Evolutionary conservation across 2,113 vertebrate genomes (phyloP), one percentile per base, ranked within the genome.

Genomic region (Struthidea cinerea): DNA sequence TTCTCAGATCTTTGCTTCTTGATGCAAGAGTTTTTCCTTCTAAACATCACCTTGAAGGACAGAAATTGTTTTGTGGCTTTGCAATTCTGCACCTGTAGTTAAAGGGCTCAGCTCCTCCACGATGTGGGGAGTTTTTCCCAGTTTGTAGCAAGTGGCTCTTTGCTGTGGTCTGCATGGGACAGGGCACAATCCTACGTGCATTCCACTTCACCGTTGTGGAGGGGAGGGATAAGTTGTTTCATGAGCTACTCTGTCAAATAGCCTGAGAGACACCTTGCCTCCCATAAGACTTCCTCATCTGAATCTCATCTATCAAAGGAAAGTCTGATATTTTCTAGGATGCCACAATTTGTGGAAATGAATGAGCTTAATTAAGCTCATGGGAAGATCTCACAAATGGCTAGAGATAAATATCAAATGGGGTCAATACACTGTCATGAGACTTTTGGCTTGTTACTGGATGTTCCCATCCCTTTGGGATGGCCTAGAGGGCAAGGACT

Each of bases 391-490:
- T 95, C 56, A 39, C 84, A 97, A 97, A 94, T 95, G 91, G 89
- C 76, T 95, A 50, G 94, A 97, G 95, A 95, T 90, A 97, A 95
- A 96, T 88, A 96, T 95, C 89, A 91, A 96, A 95, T 71, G 74
- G 96, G 97, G 96, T 97, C 94, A 96, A 94, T 96, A 96, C 93
- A 90, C 93, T 96, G 96, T 96, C 94, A 96, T 92, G 94, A 97
- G 95, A 95, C 94, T 96, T 97, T 97, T 96, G 96, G 88, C 96
- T 97, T 97, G 92, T 97, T 95, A 96, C 94, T 96, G 83, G 90
- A 96, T 97, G 88, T 92, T 96, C 69, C 73, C 41, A 92, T 94
- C 86, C 96, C 93, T 95, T 97, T 96, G 96, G 94, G 96, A 96
- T 92, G 96, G 96, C 92, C 96, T 96, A 39, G 90, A 96, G 93